These are phyloP conservation scores for Acanthaster planci DNA, from an alignment of 35 echinoderm and acorn worm species.

Conservation along the genomic window DNA sequence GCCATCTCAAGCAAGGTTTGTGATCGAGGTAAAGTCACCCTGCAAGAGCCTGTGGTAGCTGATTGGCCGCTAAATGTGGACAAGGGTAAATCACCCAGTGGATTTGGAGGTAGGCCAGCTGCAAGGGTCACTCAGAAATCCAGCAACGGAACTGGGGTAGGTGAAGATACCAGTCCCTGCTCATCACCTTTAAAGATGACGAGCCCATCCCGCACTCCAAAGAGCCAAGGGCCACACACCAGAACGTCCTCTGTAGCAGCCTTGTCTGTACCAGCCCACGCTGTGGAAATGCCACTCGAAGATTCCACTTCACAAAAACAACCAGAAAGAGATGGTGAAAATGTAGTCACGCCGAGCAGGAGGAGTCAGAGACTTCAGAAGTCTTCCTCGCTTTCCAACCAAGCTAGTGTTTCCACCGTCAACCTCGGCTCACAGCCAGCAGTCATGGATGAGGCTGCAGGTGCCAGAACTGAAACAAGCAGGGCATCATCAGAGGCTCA, in stretches of 20 bases:
- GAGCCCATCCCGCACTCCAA: neutral
- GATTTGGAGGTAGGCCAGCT: too few relatives aligned
- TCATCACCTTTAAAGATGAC: too few relatives aligned
- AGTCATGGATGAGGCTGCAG: neutral
- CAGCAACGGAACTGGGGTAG: too few relatives aligned
- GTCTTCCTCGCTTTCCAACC: neutral
- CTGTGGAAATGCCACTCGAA: neutral
- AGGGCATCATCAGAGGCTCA: neutral
- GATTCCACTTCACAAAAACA: neutral
- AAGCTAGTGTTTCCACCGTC: too few relatives aligned
- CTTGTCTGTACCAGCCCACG: neutral
- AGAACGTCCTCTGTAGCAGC: neutral
- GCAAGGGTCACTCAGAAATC: too few relatives aligned
- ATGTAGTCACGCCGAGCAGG: neutral
- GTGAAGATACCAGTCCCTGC: too few relatives aligned
- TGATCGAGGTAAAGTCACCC: too few relatives aligned
- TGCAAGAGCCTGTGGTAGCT: too few relatives aligned
- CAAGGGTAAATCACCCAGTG: too few relatives aligned
- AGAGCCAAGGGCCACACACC: neutral
- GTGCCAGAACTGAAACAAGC: too few relatives aligned
- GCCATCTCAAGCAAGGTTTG: too few relatives aligned
- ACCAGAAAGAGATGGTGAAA: neutral
- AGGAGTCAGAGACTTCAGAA: constrained; percentile 12
- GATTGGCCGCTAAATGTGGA: too few relatives aligned
- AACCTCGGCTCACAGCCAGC: neutral